Conservation (phyloP, 2,797 vertebrate genomes). For the Coranthus polyacanthus region DNA sequence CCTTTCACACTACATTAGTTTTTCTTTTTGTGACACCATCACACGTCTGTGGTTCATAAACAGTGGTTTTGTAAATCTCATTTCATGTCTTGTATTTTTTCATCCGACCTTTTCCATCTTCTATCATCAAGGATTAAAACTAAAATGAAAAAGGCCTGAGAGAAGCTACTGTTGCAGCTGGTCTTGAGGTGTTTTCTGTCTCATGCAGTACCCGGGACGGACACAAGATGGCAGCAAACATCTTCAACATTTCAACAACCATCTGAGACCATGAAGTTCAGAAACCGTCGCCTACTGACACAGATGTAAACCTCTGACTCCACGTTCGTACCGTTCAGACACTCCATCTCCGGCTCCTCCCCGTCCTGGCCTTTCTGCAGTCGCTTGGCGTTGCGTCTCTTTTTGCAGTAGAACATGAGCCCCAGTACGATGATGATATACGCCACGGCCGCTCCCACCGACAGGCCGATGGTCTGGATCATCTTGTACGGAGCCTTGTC, state of each 20-base stretch:
- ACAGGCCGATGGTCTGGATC: slow-evolving; percentile 98
- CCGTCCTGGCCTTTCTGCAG: slow-evolving; percentile 91
- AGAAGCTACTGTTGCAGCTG: too few relatives aligned
- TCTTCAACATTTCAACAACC: background rate
- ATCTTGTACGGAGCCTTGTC: slow-evolving; percentile 96
- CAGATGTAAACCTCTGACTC: background rate
- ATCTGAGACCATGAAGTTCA: background rate
- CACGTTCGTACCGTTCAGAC: slow-evolving; percentile 89
- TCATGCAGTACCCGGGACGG: slow-evolving; percentile 15
- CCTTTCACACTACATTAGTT: too few relatives aligned
- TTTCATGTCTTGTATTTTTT: too few relatives aligned
- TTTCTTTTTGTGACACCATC: too few relatives aligned
- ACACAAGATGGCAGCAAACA: slow-evolving; percentile 71
- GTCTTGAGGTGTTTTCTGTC: too few relatives aligned
- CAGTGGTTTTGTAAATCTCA: too few relatives aligned
- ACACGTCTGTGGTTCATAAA: too few relatives aligned
- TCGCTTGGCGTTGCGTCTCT: slow-evolving; percentile 93
- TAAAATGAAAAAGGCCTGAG: too few relatives aligned
- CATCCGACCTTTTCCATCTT: too few relatives aligned
- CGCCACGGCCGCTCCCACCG: slow-evolving; percentile 95
- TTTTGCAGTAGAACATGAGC: slow-evolving; percentile 99
- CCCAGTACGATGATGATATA: slow-evolving; percentile 98
- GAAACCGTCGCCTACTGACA: background rate
- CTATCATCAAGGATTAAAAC: too few relatives aligned
- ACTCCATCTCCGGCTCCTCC: slow-evolving; percentile 98